Percentiles rank a stretch among this genome's conserved stretches.
These are phyloP conservation scores for Hymenochirus boettgeri DNA, from an alignment of 2,113 vertebrate species.

Conservation along the genomic window DNA sequence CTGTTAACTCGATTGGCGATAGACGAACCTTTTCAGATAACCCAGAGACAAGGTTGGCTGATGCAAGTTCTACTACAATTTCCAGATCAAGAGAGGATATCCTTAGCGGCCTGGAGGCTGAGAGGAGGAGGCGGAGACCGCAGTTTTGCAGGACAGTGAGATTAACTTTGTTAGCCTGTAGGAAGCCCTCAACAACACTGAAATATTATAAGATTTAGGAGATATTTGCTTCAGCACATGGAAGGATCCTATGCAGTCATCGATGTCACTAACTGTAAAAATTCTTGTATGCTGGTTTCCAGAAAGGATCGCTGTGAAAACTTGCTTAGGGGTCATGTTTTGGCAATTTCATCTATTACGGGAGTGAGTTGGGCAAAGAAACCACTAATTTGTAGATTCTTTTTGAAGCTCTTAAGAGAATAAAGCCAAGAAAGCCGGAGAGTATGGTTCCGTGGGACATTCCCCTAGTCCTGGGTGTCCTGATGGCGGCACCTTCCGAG, in stretches of 20 bases:
- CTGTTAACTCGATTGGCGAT: background rate
- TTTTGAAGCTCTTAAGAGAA: too few species aligned
- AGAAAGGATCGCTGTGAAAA: too few species aligned
- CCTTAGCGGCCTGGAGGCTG: background rate
- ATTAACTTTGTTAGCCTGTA: background rate
- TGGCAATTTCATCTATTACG: too few species aligned
- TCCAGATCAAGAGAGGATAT: background rate
- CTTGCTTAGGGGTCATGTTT: too few species aligned
- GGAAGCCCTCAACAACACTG: background rate
- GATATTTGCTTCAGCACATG: background rate
- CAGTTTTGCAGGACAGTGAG: too few species aligned
- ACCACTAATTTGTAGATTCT: too few species aligned
- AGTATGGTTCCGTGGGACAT: too few species aligned
- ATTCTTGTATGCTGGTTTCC: background rate
- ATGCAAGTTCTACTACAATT: background rate
- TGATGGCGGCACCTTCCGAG: too few species aligned
- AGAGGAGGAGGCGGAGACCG: background rate
- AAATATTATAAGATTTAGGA: background rate
- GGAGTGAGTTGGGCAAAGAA: too few species aligned
- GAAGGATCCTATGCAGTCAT: too few species aligned
- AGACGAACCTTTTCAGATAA: background rate
- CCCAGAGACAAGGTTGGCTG: background rate
- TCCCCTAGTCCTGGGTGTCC: too few species aligned
- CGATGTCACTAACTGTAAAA: background rate
- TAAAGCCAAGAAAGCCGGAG: too few species aligned